phyloP scores from a whole-genome alignment of 1,140 invertebrate species.

The Globodera rostochiensis region DNA sequence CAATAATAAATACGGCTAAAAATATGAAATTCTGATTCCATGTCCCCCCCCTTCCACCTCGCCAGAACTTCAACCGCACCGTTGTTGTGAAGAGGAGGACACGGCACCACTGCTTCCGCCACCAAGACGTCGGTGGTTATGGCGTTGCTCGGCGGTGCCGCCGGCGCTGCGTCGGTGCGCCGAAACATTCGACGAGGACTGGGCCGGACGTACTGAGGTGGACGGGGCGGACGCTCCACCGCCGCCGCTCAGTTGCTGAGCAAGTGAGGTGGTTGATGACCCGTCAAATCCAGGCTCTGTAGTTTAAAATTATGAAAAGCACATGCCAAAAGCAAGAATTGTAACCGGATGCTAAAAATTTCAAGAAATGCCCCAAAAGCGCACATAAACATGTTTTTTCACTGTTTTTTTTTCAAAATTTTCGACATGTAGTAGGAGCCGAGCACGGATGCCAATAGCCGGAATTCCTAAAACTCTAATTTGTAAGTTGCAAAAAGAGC shows the following conservation, averaged over 20 bases:
- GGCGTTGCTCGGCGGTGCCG: neutral
- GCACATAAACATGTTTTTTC: no score
- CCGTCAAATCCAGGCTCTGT: neutral
- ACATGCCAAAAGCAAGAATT: no score
- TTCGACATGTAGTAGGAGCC: no score
- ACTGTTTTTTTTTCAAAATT: no score
- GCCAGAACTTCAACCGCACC: neutral
- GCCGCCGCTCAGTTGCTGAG: neutral
- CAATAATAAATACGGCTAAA: no score
- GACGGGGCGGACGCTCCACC: neutral
- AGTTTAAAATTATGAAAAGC: neutral
- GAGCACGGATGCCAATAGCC: no score
- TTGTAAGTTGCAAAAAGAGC: no score
- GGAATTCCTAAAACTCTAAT: no score
- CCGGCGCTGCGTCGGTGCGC: neutral
- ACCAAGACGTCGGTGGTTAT: neutral
- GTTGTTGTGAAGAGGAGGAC: neutral
- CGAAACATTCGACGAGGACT: neutral
- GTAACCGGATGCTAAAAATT: no score
- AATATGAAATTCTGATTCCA: no score
- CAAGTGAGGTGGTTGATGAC: neutral
- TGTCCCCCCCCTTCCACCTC: no score
- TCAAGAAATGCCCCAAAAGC: no score
- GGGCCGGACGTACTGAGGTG: neutral
- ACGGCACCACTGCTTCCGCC: neutral